phyloP scores from a whole-genome alignment of 2,113 vertebrate genomes.

The Oriolus oriolus region DNA sequence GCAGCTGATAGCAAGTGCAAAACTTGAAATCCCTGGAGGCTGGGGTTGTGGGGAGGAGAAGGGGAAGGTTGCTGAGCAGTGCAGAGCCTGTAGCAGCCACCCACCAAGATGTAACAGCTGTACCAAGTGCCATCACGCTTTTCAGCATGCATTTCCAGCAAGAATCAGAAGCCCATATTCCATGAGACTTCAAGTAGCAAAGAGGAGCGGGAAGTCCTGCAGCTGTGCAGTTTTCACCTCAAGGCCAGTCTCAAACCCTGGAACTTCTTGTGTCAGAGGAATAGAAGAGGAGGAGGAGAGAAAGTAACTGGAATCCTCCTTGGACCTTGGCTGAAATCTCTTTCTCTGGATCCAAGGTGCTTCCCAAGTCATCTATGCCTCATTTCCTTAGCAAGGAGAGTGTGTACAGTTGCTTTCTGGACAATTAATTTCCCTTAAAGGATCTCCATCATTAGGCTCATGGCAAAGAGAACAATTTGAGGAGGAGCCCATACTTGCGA shows the following conservation, averaged over 20 bases:
- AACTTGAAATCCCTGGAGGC: background rate
- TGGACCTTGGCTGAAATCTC: background rate
- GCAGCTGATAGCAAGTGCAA: background rate
- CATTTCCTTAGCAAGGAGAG: background rate
- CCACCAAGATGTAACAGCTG: background rate
- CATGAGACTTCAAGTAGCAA: background rate
- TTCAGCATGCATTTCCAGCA: background rate
- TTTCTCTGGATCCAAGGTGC: background rate
- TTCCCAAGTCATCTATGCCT: background rate
- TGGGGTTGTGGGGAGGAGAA: background rate
- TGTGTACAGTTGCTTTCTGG: background rate
- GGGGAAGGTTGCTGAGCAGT: background rate
- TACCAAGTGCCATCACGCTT: background rate
- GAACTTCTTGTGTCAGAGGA: background rate
- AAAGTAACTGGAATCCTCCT: background rate
- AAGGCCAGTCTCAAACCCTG: background rate
- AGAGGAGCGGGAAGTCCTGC: background rate
- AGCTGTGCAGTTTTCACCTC: background rate
- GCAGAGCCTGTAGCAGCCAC: background rate
- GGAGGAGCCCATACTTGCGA: too few species aligned
- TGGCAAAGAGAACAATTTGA: background rate
- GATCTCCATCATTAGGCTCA: background rate
- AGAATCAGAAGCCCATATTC: background rate
- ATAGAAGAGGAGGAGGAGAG: background rate
- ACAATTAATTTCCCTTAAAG: background rate